These are phyloP conservation scores for Stegana nigrithorax DNA, from an alignment of 2,888 invertebrate species.

Conservation along the genomic window DNA sequence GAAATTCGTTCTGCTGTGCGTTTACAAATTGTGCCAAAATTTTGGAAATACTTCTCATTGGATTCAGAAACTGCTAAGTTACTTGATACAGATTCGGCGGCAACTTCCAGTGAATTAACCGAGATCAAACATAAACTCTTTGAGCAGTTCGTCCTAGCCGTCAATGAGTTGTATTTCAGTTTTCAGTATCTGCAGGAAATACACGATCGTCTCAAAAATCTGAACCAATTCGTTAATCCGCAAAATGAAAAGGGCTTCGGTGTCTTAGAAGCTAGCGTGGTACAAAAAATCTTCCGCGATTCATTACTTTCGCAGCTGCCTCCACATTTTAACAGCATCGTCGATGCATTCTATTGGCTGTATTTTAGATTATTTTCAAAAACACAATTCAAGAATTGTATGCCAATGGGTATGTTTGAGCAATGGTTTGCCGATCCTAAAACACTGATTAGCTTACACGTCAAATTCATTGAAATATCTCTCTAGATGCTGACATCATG, in stretches of 20 bases:
- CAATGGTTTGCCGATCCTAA: background rate
- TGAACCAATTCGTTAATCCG: slow-evolving; percentile 27
- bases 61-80: slow-evolving; percentile 13
- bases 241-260: slow-evolving; percentile 17
- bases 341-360: slow-evolving; percentile 81
- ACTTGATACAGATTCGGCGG: slow-evolving; percentile 25
- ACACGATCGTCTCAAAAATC: slow-evolving; percentile 41
- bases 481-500: slow-evolving; percentile 40
- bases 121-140: slow-evolving; percentile 42
- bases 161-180: slow-evolving; percentile 56
- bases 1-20: slow-evolving; percentile 61
- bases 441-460: background rate
- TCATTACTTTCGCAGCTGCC: slow-evolving; percentile 78
- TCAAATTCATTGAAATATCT: background rate
- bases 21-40: slow-evolving; percentile 57
- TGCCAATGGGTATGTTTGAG: slow-evolving; percentile 34
- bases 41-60: slow-evolving; percentile 61
- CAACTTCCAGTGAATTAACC: slow-evolving; percentile 36
- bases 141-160: slow-evolving; percentile 58
- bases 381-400: no score
- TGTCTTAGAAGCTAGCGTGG: slow-evolving; percentile 71
- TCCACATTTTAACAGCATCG: slow-evolving; percentile 76
- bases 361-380: slow-evolving; percentile 83
- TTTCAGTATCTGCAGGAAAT: slow-evolving; percentile 49
- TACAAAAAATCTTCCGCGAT: slow-evolving; percentile 44